phyloP scores from a whole-genome alignment of 2,113 vertebrate species.

The Scalopus aquaticus region DNA sequence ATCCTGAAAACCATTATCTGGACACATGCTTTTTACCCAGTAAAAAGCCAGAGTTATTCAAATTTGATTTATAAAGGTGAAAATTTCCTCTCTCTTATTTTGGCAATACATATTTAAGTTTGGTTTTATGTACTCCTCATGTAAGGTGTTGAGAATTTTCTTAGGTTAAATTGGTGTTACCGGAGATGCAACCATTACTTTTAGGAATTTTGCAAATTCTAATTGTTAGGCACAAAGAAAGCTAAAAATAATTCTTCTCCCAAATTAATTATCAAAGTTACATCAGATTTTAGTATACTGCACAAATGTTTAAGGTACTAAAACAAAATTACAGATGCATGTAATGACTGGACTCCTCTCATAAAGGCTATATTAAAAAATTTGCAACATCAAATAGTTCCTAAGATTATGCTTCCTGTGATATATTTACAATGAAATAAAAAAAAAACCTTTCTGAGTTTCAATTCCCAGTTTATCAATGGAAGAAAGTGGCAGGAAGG shows the following conservation, averaged over 20 bases:
- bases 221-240: slow-evolving; percentile 22
- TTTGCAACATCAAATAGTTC: not conserved
- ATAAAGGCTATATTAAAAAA: not conserved
- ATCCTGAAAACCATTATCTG: not conserved
- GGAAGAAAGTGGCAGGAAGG: not conserved
- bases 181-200: not conserved
- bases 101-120: not conserved
- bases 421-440: slow-evolving; percentile 1
- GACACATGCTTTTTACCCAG: not conserved
- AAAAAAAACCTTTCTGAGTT: not conserved
- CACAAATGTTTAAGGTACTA: not conserved
- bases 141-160: not conserved
- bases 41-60: not conserved
- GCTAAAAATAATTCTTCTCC: not conserved
- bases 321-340: not conserved
- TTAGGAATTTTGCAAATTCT: slow-evolving; percentile 43
- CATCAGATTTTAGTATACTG: not conserved
- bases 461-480: not conserved
- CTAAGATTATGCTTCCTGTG: not conserved
- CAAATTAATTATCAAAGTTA: not conserved
- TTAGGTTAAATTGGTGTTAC: not conserved
- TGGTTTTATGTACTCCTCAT: not conserved
- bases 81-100: not conserved
- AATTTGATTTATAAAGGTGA: slow-evolving; percentile 28
- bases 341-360: not conserved